Evolutionary conservation across 2,888 invertebrate genomes (phyloP), one percentile per base, ranked within the genome.

Genomic region (Rhyacophila evoluta): DNA sequence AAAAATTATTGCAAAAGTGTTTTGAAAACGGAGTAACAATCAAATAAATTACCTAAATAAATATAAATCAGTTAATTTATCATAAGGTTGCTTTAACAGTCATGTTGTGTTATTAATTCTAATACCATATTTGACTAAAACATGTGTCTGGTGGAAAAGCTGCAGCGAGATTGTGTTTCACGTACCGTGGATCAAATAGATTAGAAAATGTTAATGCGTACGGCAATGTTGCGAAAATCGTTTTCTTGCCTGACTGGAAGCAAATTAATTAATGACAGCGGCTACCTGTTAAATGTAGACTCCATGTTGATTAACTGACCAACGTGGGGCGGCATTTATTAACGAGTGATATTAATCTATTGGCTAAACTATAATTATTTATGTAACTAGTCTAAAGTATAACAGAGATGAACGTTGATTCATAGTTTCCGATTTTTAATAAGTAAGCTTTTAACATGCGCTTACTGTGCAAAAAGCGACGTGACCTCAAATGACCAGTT

Each of bases 71-170:
- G 8, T 25, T 12, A 2, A n/a, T 25, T 25, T 19, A 25, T 55
- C 55, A 55, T 8, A 25, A 55, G 10, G 8, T 55, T 10, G 55
- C 25, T 55, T 25, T 15, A 8, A 55, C 6, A 10, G 10, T 6
- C 55, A 10, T 55, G 41, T 41, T 15, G 5, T 41, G 19, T 33
- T 33, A 55, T 25, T 25, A 8, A 55, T 55, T 19, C 8, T 19
- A 55, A 55, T 55, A 55, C 55, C 55, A 25, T 55, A 55, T 25
- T 55, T 8, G 55, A 55, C 55, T 19, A 19, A 55, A 55, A 55
- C 55, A 25, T 25, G 55, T 55, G 55, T 55, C 55, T 19, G 19
- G 0, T 25, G 8, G 25, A 55, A 4, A 55, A 55, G 29, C 1
- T 19, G 55, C 6, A 19, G 55, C 19, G 55, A 55, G 55, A 55